phyloP scores from a whole-genome alignment of 2,888 invertebrate species.

The Crepidodera aurea region DNA sequence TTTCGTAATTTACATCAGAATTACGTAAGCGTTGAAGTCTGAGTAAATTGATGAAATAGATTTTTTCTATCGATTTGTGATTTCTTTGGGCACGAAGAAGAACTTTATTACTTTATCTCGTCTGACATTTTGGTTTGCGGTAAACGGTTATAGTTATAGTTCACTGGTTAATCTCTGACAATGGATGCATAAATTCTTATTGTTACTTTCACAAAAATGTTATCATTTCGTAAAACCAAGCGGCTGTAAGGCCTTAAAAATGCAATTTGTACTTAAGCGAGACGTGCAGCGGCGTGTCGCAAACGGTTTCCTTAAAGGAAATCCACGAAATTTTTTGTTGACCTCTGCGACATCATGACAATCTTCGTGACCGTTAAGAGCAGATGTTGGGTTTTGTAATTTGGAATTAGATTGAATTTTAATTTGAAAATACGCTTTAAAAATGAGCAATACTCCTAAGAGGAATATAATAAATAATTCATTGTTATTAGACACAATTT shows the following conservation, averaged over 20 bases:
- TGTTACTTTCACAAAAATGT: constrained; percentile 52
- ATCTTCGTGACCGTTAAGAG: background rate
- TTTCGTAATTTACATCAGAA: constrained; percentile 28
- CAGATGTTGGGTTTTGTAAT: background rate
- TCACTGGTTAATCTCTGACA: constrained; percentile 53
- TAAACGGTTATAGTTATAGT: constrained; percentile 51
- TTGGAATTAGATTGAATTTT: background rate
- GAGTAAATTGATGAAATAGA: constrained; percentile 36
- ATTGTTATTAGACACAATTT: no score
- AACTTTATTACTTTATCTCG: constrained; percentile 50
- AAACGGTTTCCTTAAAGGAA: constrained; percentile 12
- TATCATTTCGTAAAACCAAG: constrained; percentile 47
- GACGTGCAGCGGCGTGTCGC: constrained; percentile 23
- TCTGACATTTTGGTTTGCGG: constrained; percentile 48
- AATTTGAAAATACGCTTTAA: no score
- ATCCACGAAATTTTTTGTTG: background rate
- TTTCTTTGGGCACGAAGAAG: constrained; percentile 49
- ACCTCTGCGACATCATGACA: background rate
- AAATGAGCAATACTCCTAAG: no score
- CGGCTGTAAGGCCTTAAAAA: constrained; percentile 32
- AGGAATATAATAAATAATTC: no score
- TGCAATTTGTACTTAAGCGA: constrained; percentile 29
- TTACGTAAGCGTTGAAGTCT: constrained; percentile 27
- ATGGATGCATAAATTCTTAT: constrained; percentile 53
- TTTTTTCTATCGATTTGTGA: constrained; percentile 37